A percentile compares a stretch with the other conserved stretches of the same genome.
Evolutionary conservation across 92 coral and sea anemone genomes (phyloP).

Genomic region (Epizoanthus rinbou): DNA sequence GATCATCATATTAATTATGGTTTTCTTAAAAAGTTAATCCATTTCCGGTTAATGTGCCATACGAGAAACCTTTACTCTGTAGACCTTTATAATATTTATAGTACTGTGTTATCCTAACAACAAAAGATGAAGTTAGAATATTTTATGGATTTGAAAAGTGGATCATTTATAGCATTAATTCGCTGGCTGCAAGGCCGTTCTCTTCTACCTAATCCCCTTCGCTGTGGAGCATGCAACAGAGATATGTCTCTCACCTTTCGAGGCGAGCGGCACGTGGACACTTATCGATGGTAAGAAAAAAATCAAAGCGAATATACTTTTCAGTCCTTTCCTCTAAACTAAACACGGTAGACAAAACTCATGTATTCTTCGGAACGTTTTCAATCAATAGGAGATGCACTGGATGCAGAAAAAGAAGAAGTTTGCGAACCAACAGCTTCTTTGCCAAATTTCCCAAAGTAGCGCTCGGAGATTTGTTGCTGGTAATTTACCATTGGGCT

Average conservation of each 20-base stretch:
- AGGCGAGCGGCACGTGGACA: slow-evolving; percentile 45
- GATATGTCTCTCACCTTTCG: slow-evolving; percentile 29
- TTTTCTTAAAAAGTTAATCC: too few relatives aligned
- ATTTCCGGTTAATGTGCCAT: too few relatives aligned
- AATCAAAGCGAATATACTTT: too few relatives aligned
- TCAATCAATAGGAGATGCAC: slow-evolving; percentile 47
- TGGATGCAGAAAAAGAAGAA: slow-evolving; percentile 39
- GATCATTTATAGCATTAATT: slow-evolving; percentile 14
- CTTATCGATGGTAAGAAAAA: slow-evolving; percentile 47
- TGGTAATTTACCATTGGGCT: slow-evolving; percentile 51
- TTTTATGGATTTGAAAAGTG: slow-evolving; percentile 19
- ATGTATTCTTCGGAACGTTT: too few relatives aligned
- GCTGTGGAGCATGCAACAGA: slow-evolving; percentile 41
- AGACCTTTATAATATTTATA: too few relatives aligned
- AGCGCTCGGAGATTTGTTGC: slow-evolving; percentile 28
- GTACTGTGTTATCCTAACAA: too few relatives aligned
- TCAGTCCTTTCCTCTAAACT: too few relatives aligned
- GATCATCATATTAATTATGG: too few relatives aligned
- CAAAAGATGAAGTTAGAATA: background rate
- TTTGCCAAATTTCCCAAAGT: slow-evolving; percentile 48
- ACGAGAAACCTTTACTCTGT: too few relatives aligned
- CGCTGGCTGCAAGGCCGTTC: slow-evolving; percentile 47
- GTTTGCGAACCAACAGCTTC: slow-evolving; percentile 53
- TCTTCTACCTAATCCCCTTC: slow-evolving; percentile 48
- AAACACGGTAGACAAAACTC: too few relatives aligned